Evolutionary conservation across 92 coral and sea anemone genomes (phyloP).

Genomic region (Plumapathes pennacea): DNA sequence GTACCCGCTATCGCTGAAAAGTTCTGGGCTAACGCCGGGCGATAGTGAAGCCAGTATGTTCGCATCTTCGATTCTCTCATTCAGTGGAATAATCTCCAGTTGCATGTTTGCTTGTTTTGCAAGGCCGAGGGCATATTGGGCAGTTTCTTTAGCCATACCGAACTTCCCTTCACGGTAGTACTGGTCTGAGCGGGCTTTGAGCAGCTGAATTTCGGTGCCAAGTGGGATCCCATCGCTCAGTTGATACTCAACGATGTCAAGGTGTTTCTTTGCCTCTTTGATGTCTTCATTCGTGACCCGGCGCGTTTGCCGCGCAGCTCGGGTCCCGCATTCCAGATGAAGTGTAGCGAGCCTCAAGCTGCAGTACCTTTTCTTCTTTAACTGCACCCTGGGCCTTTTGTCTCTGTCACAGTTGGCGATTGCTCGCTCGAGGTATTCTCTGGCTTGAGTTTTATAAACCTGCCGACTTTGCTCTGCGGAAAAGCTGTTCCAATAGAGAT

Average conservation of each 20-base stretch:
- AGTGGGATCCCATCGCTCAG: neutral
- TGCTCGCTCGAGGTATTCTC: slow-evolving; percentile 1
- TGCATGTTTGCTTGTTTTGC: too few relatives aligned
- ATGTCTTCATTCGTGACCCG: too few relatives aligned
- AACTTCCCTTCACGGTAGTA: slow-evolving; percentile 6
- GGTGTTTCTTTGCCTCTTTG: slow-evolving; percentile 15
- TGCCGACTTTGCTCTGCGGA: neutral
- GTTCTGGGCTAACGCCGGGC: too few relatives aligned
- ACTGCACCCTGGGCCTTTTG: neutral
- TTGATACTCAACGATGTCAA: slow-evolving; percentile 2
- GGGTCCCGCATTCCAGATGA: slow-evolving; percentile 13
- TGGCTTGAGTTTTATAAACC: neutral
- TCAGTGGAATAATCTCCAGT: too few relatives aligned
- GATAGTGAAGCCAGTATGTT: too few relatives aligned
- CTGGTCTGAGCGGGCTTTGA: slow-evolving; percentile 25
- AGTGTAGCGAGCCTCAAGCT: slow-evolving; percentile 5
- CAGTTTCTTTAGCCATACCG: slow-evolving; percentile 10
- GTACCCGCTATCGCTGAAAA: too few relatives aligned
- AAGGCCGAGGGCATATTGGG: slow-evolving; percentile 13
- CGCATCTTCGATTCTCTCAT: too few relatives aligned
- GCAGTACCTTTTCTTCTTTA: neutral
- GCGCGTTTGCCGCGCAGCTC: slow-evolving; percentile 6
- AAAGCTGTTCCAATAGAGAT: neutral
- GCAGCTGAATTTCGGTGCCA: slow-evolving; percentile 14
- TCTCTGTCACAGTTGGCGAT: neutral